Percentiles rank a stretch among this genome's conserved stretches.
These are phyloP conservation scores for Thalpophila matura DNA, from an alignment of 2,888 invertebrate species.

Conservation along the genomic window DNA sequence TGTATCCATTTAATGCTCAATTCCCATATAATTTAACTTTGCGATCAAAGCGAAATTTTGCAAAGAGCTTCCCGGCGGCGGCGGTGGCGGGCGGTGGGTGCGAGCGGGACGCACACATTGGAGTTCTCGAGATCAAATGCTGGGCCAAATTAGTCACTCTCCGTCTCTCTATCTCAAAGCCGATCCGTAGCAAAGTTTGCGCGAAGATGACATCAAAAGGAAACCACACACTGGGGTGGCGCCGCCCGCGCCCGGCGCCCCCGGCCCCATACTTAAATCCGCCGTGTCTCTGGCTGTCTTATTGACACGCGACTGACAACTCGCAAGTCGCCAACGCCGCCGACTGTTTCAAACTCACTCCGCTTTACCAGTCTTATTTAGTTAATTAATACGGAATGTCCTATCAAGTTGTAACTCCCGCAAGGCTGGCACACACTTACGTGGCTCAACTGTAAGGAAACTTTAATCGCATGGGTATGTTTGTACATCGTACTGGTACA, in stretches of 20 bases:
- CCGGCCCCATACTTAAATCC: conserved; percentile 87
- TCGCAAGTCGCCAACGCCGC: conserved; percentile 84
- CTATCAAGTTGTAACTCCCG: conserved; percentile 87
- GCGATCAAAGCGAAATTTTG: conserved; percentile 91
- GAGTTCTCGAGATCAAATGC: conserved; percentile 90
- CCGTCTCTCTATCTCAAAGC: conserved; percentile 91
- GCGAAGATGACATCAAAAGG: conserved; percentile 91
- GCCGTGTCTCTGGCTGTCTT: conserved; percentile 89
- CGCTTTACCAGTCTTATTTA: conserved; percentile 89
- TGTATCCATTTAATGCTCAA: conserved; percentile 91
- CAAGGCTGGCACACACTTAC: conserved; percentile 82
- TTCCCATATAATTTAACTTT: conserved; percentile 91
- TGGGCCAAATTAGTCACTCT: conserved; percentile 91
- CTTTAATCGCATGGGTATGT: conserved; percentile 84
- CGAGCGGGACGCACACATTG: conserved; percentile 86
- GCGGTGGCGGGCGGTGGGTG: conserved; percentile 84
- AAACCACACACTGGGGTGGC: conserved; percentile 90
- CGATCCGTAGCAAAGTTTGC: conserved; percentile 91
- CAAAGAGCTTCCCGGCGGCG: conserved; percentile 89
- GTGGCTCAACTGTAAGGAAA: conserved; percentile 80
- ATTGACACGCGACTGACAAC: conserved; percentile 90
- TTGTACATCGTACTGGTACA: conserved; percentile 68
- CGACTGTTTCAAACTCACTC: conserved; percentile 82
- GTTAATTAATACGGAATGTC: conserved; percentile 91
- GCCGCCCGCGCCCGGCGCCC: conserved; percentile 74